These are phyloP conservation scores for Cariama cristata DNA, from an alignment of 2,113 vertebrate species.

Conservation along the genomic window DNA sequence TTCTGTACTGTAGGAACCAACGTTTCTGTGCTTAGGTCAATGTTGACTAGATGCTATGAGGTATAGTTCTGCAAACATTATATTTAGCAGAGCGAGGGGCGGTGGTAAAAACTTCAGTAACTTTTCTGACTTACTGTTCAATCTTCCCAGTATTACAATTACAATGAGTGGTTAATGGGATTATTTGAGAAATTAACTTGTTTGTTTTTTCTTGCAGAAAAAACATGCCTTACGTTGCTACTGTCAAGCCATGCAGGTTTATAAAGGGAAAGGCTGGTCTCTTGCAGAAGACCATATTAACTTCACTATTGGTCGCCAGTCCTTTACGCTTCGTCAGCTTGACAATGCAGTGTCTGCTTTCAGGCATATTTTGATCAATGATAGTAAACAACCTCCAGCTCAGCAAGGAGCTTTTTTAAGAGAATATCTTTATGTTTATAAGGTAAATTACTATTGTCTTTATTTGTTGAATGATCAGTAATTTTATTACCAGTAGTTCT, in stretches of 20 bases:
- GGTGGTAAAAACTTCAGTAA: neutral
- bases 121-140: neutral
- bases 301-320: slow-evolving; percentile 97
- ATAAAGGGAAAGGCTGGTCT: slow-evolving; percentile 95
- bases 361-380: slow-evolving; percentile 93
- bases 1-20: neutral
- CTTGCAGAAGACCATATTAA: slow-evolving; percentile 98
- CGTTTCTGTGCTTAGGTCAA: neutral
- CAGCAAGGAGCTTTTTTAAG: slow-evolving; percentile 95
- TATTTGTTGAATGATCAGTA: neutral
- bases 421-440: slow-evolving; percentile 97
- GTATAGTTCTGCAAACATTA: neutral
- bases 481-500: neutral
- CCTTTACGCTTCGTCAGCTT: slow-evolving; percentile 89
- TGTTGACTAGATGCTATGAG: neutral
- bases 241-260: slow-evolving; percentile 98
- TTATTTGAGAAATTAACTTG: neutral
- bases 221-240: slow-evolving; percentile 96
- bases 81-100: fast-evolving
- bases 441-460: slow-evolving; percentile 74
- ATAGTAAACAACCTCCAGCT: slow-evolving; percentile 91
- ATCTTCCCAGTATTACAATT: neutral
- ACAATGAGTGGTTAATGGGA: neutral
- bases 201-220: slow-evolving; percentile 77
- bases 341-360: slow-evolving; percentile 93